Evolutionary conservation across 2,797 vertebrate species (phyloP), one percentile per base, ranked within the genome.

Genomic region (Cirrhinus mrigala): DNA sequence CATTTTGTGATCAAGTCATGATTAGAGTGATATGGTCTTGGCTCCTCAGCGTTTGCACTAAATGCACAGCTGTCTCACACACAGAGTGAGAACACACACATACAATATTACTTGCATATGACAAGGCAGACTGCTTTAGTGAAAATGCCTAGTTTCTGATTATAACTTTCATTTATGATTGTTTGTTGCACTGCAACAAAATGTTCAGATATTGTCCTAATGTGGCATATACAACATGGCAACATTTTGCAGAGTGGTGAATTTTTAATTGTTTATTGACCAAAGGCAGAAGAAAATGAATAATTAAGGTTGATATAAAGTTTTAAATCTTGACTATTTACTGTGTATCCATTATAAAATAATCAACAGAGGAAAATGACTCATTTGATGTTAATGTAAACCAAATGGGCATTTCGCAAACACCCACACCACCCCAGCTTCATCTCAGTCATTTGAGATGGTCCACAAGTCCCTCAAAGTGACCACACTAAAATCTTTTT

Each of bases 11-110:
- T 94, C 95, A 94, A 94, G 94, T 91, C 85, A 90, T 94, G 93
- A 95, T 96, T 97, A 94, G 92, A 92, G 93, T 94, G 94, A 95
- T 94, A 93, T 93, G 93, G 93, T 92, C 91, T 93, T 92, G 92
- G 93, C 94, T 93, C 91, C 85, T 91, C 73, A 84, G 90, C 90
- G 83, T 68, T 86, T 75, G 22, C 88, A 92, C 89, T 87, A 66
- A 88, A 88, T 91, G 92, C 92, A 92, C 93, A 93, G 94, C 92
- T 94, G 91, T 86, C 90, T 87, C 52, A 74, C 79, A 40, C 69
- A 85, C 46, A 56, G 40, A 77, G 58, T 56, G 58, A 83, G 74
- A 82, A 62, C 46, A 79, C 82, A 82, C 82, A 85, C 75, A 64
- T 79, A 80, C 77, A 66, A 16, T 16, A 33, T 33, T 66, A 74